phyloP scores from a whole-genome alignment of 2,888 invertebrate genomes.

The Bursaphelenchus okinawaensis region DNA sequence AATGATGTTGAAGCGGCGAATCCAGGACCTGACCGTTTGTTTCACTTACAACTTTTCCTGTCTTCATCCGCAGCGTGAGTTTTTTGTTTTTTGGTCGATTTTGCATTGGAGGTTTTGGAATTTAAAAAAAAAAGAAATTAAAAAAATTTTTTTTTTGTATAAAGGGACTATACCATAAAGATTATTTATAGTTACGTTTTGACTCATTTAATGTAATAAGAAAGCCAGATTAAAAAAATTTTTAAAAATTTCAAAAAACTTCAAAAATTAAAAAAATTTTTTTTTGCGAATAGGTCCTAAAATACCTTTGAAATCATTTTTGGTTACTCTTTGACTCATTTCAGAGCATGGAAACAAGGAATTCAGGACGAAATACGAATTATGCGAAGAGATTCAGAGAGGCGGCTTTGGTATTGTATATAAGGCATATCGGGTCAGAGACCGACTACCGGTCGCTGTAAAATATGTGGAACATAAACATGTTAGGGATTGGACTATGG shows the following conservation, averaged over 20 bases:
- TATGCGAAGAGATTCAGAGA: slow-evolving; percentile 48
- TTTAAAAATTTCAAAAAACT: neutral
- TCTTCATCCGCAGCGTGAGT: slow-evolving; percentile 45
- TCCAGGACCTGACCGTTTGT: slow-evolving; percentile 50
- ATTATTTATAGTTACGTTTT: too few species aligned
- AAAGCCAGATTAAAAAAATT: too few species aligned
- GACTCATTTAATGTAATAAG: too few species aligned
- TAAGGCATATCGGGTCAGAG: slow-evolving; percentile 32
- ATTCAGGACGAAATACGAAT: slow-evolving; percentile 39
- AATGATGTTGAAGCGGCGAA: slow-evolving; percentile 50
- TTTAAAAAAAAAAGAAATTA: too few species aligned
- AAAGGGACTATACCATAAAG: too few species aligned
- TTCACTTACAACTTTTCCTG: slow-evolving; percentile 51
- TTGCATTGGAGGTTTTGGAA: too few species aligned
- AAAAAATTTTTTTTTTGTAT: too few species aligned
- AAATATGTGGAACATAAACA: slow-evolving; percentile 36
- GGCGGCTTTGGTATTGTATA: slow-evolving; percentile 55
- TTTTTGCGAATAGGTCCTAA: too few species aligned
- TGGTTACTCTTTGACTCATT: too few species aligned
- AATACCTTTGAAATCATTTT: too few species aligned
- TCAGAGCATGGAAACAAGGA: slow-evolving; percentile 32
- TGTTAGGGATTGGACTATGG: slow-evolving; percentile 37
- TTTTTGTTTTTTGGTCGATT: too few species aligned
- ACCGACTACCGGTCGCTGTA: slow-evolving; percentile 36
- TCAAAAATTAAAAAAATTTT: slow-evolving; percentile 11